phyloP scores from a whole-genome alignment of 2,888 invertebrate species.

The Microplitis manilae region DNA sequence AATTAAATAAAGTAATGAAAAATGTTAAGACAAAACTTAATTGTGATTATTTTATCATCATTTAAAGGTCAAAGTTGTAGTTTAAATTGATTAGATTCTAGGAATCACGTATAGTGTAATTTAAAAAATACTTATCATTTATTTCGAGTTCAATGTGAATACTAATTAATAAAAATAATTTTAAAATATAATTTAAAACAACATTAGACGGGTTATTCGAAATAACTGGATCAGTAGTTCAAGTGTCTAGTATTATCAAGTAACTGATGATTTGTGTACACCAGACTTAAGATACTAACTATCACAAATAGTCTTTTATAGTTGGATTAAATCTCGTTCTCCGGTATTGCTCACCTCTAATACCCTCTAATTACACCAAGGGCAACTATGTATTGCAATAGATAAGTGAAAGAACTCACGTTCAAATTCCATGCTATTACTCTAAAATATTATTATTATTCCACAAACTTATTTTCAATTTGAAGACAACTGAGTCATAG shows the following conservation, averaged over 20 bases:
- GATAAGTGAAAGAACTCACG: not conserved
- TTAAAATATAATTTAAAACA: not conserved
- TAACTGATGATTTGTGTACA: slow-evolving; percentile 4
- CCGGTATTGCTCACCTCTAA: slow-evolving; percentile 29
- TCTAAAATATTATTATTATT: not conserved
- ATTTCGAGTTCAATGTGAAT: not conserved
- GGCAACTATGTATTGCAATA: not conserved
- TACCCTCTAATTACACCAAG: slow-evolving; percentile 5
- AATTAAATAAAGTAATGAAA: not conserved
- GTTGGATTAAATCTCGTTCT: slow-evolving; percentile 46
- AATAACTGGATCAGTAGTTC: slow-evolving; percentile 6
- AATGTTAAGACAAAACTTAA: not conserved
- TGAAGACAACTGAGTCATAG: not conserved
- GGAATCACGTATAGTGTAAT: not conserved
- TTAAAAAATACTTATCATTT: not conserved
- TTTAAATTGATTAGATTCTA: not conserved
- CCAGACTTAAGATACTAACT: not conserved
- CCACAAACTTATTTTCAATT: too few relatives aligned
- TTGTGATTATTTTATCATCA: not conserved
- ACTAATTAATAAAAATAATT: not conserved
- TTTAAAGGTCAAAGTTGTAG: not conserved
- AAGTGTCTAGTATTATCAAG: slow-evolving; percentile 3
- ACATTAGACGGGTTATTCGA: not conserved
- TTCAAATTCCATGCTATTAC: not conserved
- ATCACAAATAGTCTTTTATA: slow-evolving; percentile 45